Base-by-base conservation (phyloP, 2,888 invertebrate genomes). In the Venusia cambrica region DNA sequence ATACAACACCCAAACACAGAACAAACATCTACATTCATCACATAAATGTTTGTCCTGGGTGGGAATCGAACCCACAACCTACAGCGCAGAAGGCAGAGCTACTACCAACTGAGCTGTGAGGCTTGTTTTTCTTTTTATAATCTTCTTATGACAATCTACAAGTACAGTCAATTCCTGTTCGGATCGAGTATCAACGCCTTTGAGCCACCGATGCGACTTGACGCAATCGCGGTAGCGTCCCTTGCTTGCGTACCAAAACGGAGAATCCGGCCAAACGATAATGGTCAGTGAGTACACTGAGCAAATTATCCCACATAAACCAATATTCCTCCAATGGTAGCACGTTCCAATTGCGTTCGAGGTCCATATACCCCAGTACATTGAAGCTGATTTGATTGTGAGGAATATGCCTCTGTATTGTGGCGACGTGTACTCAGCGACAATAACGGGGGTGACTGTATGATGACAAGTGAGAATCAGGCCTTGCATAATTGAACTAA, bases 271-370 rank as follows among this genome's bases (percentile, higher is more conserved):
- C 50, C 49, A 47, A 28, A 31, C 30, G 17, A 48, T 26, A 13
- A 42, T 35, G 2, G 45, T 38, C 13, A 48, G 37, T n/a, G 42
- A 39, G 30, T 46, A 55, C 3, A 35, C 2, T 3, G 41, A 36
- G 16, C 40, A 48, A 5, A 51, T 21, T 13, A 56, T 37, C 2
- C 52, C 52, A 4, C 48, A 16, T 7, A 55, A 14, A 14, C 51
- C 39, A 17, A 62, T 57, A 27, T 46, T 46, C 16, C 41, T 57
- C 54, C 54, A 54, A 20, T 50, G 26, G 7, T 36, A 47, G 27
- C 48, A 51, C 3, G 54, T 54, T 3, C 56, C 60, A 3, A 57
- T 51, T 2, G 48, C 44, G 21, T 61, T 58, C 2, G 62, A 41
- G 5, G 48, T 45, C 54, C 52, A 57, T 8, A 54, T 29, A 2